Evolutionary conservation across 1,140 invertebrate species (phyloP), one percentile per base, ranked within the genome.

Genomic region (Neodiprion lecontei): DNA sequence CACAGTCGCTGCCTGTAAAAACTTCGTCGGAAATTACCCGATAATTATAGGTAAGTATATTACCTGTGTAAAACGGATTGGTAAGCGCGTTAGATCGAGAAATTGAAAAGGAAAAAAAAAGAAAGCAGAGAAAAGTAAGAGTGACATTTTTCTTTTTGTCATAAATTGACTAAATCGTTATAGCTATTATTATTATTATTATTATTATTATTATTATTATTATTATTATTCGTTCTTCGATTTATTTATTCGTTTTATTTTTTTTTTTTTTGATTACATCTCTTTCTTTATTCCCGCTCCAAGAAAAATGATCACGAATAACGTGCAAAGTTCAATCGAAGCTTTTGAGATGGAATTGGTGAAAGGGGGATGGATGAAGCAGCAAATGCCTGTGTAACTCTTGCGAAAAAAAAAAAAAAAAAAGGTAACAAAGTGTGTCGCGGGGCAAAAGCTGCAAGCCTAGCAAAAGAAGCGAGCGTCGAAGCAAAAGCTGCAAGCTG

Each of bases 331-430:
- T 47, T 47, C 65, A 23, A 72, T 72, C 71, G 67, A n/a, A 14
- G 14, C 61, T 66, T 14, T 66, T 66, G 14, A 14, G 7, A n/a
- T 66, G 14, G 61, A 66, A n/a, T 66, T 21, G 61, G 14, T 1
- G 7, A 66, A 66, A n/a, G 14, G 14, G 4, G 21, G 61, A 66
- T 1, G 21, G 1, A 66, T 65, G 14, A 14, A 66, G 61, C 11
- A 1, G 61, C 1, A 21, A 66, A 14, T 66, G 14, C 14, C 14
- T 14, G 14, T 66, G 61, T n/a, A 21, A 3, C 61, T 66, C 4
- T 66, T 66, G 61, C 61, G 61, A 65, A n/a, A n/a, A 65, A 77
- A 81, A 78, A 76, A 74, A 79, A 78, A 78, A 78, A 75, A 81
- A 75, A 77, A 80, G 28, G 28, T 40, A 40, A 79, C 78, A 79